phyloP scores from a whole-genome alignment of 2,888 invertebrate genomes.

The Mechanitis messenoides region DNA sequence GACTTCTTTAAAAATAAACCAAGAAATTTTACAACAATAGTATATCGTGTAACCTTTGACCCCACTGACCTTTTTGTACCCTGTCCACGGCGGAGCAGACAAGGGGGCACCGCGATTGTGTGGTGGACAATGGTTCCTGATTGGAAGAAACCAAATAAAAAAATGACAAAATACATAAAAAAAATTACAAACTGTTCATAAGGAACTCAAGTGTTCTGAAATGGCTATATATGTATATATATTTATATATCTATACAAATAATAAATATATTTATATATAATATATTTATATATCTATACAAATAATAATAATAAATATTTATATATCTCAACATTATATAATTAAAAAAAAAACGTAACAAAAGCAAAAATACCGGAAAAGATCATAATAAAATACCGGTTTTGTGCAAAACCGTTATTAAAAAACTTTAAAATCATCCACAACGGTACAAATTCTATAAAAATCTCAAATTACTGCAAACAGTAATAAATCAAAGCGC shows the following conservation, averaged over 20 bases:
- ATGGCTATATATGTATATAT: neutral
- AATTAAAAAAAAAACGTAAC: neutral
- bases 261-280: too few species aligned
- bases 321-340: too few species aligned
- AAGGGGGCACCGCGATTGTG: conserved; percentile 51
- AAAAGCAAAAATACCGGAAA: neutral
- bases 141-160: conserved; percentile 54
- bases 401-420: conserved; percentile 53
- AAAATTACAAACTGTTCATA: conserved; percentile 10
- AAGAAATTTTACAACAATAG: conserved; percentile 30
- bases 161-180: conserved; percentile 27
- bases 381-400: neutral
- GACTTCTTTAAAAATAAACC: conserved; percentile 49
- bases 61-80: conserved; percentile 38
- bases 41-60: conserved; percentile 38
- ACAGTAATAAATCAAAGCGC: conserved; percentile 71
- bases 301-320: too few species aligned
- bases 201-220: conserved; percentile 22
- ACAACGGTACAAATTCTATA: conserved; percentile 59
- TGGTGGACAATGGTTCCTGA: conserved; percentile 63
- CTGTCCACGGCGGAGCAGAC: conserved; percentile 50
- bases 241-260: too few species aligned
- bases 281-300: too few species aligned
- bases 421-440: conserved; percentile 51
- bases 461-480: conserved; percentile 75